Percentiles rank a stretch among this genome's conserved stretches.
Conservation (phyloP, 2,888 invertebrate genomes). For the Nyleta sp. region DNA sequence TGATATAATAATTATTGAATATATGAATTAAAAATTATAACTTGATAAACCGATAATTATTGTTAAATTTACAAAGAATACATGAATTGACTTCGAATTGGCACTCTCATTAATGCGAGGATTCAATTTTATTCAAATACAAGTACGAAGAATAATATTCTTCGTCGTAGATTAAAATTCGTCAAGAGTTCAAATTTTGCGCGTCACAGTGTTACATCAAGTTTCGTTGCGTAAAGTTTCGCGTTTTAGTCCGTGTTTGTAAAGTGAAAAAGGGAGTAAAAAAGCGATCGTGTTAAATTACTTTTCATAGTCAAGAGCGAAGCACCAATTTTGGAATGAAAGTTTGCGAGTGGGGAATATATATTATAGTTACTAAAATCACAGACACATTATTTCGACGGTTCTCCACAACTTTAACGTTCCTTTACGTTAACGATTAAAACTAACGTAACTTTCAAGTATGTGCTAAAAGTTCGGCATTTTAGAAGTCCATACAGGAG, state of each 20-base stretch:
- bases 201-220: conserved; percentile 10
- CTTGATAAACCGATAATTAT: no score
- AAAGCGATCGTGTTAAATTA: conserved; percentile 46
- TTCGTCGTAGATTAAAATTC: conserved; percentile 27
- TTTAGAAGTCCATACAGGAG: conserved; percentile 38
- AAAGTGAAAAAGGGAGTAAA: conserved; percentile 48
- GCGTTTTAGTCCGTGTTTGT: conserved; percentile 33
- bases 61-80: no score
- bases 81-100: no score
- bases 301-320: conserved; percentile 34
- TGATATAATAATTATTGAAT: no score
- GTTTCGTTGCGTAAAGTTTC: conserved; percentile 36
- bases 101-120: no score
- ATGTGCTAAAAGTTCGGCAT: conserved; percentile 54
- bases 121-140: no score
- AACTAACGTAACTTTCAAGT: conserved; percentile 55
- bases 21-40: no score
- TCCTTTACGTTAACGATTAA: conserved; percentile 49
- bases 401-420: conserved; percentile 34
- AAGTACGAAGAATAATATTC: conserved; percentile 13
- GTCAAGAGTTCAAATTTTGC: conserved; percentile 8
- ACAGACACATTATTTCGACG: conserved; percentile 48
- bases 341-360: conserved; percentile 34
- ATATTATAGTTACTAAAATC: conserved; percentile 52
- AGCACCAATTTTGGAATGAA: conserved; percentile 49